A percentile compares a stretch with the other conserved stretches of the same genome.
These are phyloP conservation scores for Zeuzera pyrina DNA, from an alignment of 2,888 invertebrate genomes.

Conservation along the genomic window DNA sequence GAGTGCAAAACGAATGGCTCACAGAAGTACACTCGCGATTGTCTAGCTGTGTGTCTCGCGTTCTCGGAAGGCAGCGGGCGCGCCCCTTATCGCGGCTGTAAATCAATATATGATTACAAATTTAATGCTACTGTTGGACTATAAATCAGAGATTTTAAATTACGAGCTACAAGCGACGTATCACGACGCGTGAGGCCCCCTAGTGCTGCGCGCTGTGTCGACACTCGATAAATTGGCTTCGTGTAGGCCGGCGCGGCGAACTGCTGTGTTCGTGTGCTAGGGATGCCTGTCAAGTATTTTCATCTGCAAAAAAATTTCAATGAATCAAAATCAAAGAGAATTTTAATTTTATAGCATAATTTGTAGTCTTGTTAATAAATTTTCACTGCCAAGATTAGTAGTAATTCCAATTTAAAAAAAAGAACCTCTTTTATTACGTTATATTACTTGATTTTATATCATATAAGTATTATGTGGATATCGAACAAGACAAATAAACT, in stretches of 20 bases:
- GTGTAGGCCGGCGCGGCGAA: conserved; percentile 20
- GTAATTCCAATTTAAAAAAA: no score
- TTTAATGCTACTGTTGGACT: conserved; percentile 72
- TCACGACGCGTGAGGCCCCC: conserved; percentile 68
- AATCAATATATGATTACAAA: conserved; percentile 74
- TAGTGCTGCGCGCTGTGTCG: conserved; percentile 62
- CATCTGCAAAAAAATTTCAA: no score
- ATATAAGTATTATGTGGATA: no score
- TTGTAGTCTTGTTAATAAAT: no score
- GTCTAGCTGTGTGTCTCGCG: conserved; percentile 14
- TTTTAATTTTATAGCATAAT: no score
- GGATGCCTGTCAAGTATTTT: no score
- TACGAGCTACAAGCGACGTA: conserved; percentile 64
- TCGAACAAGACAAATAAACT: no score
- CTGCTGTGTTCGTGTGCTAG: conserved; percentile 10
- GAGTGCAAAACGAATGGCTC: conserved; percentile 31
- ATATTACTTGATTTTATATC: no score
- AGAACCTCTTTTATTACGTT: no score
- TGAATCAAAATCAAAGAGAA: no score
- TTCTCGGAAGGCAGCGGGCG: conserved; percentile 61
- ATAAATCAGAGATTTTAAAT: conserved; percentile 71
- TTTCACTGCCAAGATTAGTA: no score
- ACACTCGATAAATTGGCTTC: conserved; percentile 53
- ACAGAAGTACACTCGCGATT: background rate
- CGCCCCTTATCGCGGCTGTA: conserved; percentile 65